Evolutionary conservation across 2,113 vertebrate species (phyloP).

Genomic region (Tragelaphus imberbis): DNA sequence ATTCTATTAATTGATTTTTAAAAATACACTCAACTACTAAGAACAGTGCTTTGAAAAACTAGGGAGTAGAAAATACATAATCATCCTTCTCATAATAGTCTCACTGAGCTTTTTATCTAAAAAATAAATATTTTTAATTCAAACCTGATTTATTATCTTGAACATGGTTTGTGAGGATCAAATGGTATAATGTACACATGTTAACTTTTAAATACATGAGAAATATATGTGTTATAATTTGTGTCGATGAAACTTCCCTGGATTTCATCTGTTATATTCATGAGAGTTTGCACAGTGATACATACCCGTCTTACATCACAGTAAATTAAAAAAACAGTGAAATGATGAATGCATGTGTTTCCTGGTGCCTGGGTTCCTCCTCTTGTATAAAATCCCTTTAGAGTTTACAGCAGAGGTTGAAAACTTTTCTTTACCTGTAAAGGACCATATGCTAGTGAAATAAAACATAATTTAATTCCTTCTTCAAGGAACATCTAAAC

Average conservation of each 20-base stretch:
- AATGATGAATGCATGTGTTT: background rate
- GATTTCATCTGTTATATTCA: background rate
- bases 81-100: background rate
- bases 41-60: background rate
- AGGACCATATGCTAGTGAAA: background rate
- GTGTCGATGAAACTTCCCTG: background rate
- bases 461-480: conserved; percentile 22
- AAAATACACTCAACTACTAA: background rate
- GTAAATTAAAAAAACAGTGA: background rate
- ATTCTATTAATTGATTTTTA: background rate
- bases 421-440: background rate
- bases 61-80: background rate
- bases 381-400: background rate
- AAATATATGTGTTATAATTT: background rate
- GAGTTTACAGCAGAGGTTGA: background rate
- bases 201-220: background rate
- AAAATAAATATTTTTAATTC: background rate
- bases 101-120: background rate
- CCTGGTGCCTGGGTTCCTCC: background rate
- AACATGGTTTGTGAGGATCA: background rate
- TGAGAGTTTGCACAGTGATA: background rate
- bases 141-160: background rate
- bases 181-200: background rate
- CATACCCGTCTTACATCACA: background rate
- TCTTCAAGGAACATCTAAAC: conserved; percentile 2